Conservation (phyloP, 2,797 vertebrate genomes). For the Urocyon cinereoargenteus region DNA sequence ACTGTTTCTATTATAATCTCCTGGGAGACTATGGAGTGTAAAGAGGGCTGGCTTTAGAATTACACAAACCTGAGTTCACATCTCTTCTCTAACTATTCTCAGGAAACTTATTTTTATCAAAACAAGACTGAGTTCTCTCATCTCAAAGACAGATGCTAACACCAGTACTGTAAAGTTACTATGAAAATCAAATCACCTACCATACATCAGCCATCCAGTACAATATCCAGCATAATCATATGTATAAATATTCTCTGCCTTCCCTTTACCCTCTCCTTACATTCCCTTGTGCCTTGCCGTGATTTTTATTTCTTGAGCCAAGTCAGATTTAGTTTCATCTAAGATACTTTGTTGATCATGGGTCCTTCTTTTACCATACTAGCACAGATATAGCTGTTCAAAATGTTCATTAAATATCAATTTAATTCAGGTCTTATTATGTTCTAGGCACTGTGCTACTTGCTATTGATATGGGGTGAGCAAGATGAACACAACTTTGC, state of each 20-base stretch:
- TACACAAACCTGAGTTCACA: conserved; percentile 42
- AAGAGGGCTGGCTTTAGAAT: conserved; percentile 54
- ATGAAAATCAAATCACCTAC: not conserved
- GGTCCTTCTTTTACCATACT: not conserved
- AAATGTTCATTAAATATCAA: not conserved
- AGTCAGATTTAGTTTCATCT: conserved; percentile 21
- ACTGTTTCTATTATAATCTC: conserved; percentile 54
- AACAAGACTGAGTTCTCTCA: not conserved
- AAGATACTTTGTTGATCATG: not conserved
- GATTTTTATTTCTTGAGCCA: not conserved
- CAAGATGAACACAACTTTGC: not conserved
- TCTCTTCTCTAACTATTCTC: not conserved
- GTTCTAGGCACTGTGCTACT: not conserved
- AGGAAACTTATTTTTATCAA: not conserved
- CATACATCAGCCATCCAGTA: not conserved
- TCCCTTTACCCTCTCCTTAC: not conserved
- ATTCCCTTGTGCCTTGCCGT: not conserved
- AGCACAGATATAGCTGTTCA: not conserved
- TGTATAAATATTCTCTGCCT: not conserved
- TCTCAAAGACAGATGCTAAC: not conserved
- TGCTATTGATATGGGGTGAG: not conserved
- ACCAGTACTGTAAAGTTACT: not conserved
- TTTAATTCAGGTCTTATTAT: not conserved
- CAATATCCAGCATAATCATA: not conserved
- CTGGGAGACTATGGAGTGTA: conserved; percentile 16